Evolutionary conservation across 2,113 vertebrate species (phyloP).

Genomic region (Saguinus imperator): DNA sequence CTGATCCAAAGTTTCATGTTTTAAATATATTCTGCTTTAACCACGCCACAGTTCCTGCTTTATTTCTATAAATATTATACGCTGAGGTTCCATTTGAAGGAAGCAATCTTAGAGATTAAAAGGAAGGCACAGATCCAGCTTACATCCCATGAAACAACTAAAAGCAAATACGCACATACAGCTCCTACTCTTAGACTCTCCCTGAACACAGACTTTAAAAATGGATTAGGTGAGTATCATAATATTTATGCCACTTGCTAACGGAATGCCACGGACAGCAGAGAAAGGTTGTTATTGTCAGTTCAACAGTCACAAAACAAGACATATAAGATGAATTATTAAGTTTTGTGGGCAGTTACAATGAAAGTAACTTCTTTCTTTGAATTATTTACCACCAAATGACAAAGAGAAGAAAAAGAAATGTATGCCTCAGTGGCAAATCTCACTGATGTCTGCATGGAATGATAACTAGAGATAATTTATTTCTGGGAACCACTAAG

Average conservation of each 20-base stretch:
- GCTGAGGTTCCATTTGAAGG: neutral
- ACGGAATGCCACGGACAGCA: neutral
- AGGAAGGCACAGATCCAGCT: neutral
- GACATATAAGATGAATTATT: neutral
- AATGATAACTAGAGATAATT: slow-evolving; percentile 4
- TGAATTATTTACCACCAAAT: neutral
- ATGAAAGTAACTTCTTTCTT: slow-evolving; percentile 10
- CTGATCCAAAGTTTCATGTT: neutral
- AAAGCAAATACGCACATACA: neutral
- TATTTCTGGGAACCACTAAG: slow-evolving; percentile 39
- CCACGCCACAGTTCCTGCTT: neutral
- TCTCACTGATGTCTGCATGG: neutral
- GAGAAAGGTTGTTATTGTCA: slow-evolving; percentile 1
- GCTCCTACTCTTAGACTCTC: neutral
- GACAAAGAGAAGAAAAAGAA: slow-evolving; percentile 24
- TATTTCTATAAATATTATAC: slow-evolving; percentile 1
- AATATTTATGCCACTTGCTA: neutral
- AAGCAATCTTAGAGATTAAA: neutral
- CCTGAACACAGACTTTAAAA: neutral
- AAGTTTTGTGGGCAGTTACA: slow-evolving; percentile 13
- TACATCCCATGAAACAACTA: neutral
- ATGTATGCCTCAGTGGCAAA: neutral
- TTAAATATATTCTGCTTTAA: slow-evolving; percentile 3
- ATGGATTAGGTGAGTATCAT: neutral
- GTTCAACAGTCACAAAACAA: slow-evolving; percentile 1